Evolutionary conservation across 1,140 invertebrate species (phyloP).

Genomic region (Bacillus rossius): DNA sequence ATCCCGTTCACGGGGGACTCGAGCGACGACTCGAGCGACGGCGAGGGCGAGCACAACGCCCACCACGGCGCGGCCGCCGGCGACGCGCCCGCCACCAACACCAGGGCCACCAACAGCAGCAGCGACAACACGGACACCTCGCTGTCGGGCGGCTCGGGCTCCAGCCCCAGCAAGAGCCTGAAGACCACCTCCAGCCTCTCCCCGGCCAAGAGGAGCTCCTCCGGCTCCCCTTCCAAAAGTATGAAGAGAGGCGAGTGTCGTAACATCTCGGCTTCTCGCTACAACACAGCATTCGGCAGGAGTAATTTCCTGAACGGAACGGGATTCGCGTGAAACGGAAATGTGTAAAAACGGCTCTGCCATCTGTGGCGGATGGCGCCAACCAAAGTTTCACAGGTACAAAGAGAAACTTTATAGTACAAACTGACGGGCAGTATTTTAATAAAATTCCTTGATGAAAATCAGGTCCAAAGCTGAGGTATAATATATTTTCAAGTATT

Average conservation of each 20-base stretch:
- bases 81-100: conserved; percentile 35
- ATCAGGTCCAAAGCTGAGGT: no score
- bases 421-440: no score
- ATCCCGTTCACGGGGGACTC: conserved; percentile 94
- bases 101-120: conserved; percentile 48
- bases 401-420: no score
- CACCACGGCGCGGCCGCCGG: conserved; percentile 15
- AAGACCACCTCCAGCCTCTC: conserved; percentile 78
- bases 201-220: conserved; percentile 77
- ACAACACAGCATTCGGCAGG: no score
- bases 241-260: conserved; percentile 53
- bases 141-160: conserved; percentile 44
- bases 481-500: no score
- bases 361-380: no score
- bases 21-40: conserved; percentile 91
- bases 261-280: not conserved
- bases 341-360: no score
- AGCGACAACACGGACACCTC: conserved; percentile 48
- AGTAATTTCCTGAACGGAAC: no score
- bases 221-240: conserved; percentile 75
- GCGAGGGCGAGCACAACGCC: conserved; percentile 51
- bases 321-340: no score
- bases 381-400: no score
- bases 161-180: conserved; percentile 78
- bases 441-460: no score